Base-by-base conservation (phyloP, 2,113 vertebrate species). In the Seriola aureovittata region DNA sequence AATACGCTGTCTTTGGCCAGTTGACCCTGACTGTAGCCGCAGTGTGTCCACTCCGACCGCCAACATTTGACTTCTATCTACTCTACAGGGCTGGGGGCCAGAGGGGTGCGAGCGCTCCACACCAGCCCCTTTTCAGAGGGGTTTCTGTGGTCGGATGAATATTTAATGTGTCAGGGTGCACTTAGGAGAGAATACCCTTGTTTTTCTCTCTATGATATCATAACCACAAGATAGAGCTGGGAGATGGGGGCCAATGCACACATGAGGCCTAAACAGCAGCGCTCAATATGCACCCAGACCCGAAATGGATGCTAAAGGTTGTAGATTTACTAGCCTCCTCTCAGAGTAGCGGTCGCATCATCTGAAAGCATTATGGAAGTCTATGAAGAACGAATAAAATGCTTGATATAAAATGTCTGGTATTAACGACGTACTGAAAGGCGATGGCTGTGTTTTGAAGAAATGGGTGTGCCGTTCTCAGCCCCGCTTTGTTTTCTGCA, bases 131-230 rank as follows among this genome's bases (percentile, higher is more conserved):
- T 93, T 94, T 94, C 81, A 90, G 89, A 93, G 87, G 89, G 91
- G 91, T 91, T 93, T 92, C 85, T 92, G 94, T 85, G 94, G 95
- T 92, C 8, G 66, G 87, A 95, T 96, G 91, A 96, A 95, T 95
- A 94, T 96, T 96, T 96, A 86, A 96, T 96, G 95, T 89, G 88
- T 94, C 88, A 92, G 89, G 92, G 91, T 95, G 95, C 95, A 95
- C 94, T 96, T 95, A 95, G 94, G 90, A 93, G 89, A 93, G 92
- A 95, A 95, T 93, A 93, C 87, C 80, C 83, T 93, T 82, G 87
- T 93, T 96, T 95, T 95, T 94, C 91, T 94, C 80, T 86, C 90
- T 93, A 95, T 96, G 95, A 96, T 96, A 95, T 96, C 95, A 96
- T 96, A 96, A 95, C 95, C 95, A 93, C 95, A 96, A 94, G 92